Evolutionary conservation across 2,888 invertebrate genomes (phyloP).

Genomic region (Scaptomyza reducta): DNA sequence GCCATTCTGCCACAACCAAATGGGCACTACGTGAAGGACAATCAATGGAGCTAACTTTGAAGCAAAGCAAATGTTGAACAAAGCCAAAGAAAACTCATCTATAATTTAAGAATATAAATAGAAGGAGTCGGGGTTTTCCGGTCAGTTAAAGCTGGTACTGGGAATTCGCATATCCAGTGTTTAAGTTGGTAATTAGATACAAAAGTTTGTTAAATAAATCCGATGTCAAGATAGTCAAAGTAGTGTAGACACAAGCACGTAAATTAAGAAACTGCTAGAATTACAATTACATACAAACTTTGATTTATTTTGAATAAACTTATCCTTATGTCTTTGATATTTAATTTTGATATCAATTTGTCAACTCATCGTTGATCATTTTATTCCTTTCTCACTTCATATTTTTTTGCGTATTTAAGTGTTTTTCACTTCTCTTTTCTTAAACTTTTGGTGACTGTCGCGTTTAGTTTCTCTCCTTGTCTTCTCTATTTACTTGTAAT

Average conservation of each 20-base stretch:
- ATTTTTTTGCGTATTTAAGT: not conserved
- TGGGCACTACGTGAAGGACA: slow-evolving; percentile 22
- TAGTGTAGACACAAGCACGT: too few relatives aligned
- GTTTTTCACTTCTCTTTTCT: not conserved
- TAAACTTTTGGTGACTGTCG: not conserved
- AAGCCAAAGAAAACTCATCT: not conserved
- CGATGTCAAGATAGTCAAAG: too few relatives aligned
- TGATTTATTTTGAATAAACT: not conserved
- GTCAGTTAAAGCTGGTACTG: not conserved
- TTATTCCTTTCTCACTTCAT: not conserved
- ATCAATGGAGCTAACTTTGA: not conserved
- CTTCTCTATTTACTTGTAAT: not conserved
- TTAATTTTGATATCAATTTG: not conserved
- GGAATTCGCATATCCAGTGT: not conserved
- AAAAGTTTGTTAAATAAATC: too few relatives aligned
- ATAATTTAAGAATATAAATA: slow-evolving; percentile 5
- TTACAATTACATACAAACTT: too few relatives aligned
- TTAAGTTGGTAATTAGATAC: not conserved
- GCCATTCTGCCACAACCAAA: slow-evolving; percentile 21
- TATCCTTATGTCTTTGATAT: not conserved
- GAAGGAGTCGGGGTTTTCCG: not conserved
- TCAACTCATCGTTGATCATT: not conserved
- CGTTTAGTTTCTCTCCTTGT: too few relatives aligned
- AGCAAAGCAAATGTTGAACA: slow-evolving; percentile 13
- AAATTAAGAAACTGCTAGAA: too few relatives aligned